phyloP scores from a whole-genome alignment of 2,113 vertebrate species.

The Anolis carolinensis region DNA sequence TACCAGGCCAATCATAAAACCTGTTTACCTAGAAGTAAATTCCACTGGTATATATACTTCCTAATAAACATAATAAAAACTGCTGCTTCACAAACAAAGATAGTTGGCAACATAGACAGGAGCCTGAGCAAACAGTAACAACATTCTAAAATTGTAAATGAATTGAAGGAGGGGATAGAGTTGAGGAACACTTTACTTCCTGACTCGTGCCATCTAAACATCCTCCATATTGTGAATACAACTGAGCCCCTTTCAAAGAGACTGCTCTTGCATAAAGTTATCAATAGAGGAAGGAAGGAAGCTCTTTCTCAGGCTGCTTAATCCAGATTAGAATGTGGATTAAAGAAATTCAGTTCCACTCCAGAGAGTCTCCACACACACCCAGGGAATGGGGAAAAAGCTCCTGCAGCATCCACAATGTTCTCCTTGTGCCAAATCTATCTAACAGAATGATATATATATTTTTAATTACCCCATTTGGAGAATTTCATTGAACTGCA shows the following conservation, averaged over 20 bases:
- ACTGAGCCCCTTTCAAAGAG: neutral
- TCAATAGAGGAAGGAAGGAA: neutral
- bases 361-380: no score
- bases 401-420: no score
- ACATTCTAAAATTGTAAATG: neutral
- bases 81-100: neutral
- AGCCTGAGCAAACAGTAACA: neutral
- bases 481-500: no score
- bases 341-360: no score
- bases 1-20: neutral
- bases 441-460: no score
- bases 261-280: neutral
- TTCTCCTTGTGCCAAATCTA: no score
- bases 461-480: no score
- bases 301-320: no score
- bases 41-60: neutral
- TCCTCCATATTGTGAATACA: neutral
- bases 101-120: neutral
- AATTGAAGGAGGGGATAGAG: no score
- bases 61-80: neutral
- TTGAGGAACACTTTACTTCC: neutral
- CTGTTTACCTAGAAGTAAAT: slow-evolving; percentile 1
- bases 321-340: no score
- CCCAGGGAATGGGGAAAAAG: no score
- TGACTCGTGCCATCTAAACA: neutral